Conservation (phyloP, 2,113 vertebrate species). For the Caranx melampygus region DNA sequence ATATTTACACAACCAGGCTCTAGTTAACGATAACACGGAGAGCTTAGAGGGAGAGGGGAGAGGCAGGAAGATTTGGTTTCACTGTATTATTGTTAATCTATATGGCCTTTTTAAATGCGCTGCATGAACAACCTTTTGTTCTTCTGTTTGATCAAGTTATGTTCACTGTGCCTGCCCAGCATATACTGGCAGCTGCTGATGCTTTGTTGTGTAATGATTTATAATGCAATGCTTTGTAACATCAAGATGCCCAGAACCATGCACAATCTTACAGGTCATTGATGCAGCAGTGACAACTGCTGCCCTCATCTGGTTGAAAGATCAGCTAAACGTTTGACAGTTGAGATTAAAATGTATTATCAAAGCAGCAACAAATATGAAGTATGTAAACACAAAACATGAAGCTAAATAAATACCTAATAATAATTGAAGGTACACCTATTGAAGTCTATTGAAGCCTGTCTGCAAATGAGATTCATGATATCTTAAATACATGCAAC, state of each 20-base stretch:
- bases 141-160: constrained; percentile 1
- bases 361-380: background rate
- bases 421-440: background rate
- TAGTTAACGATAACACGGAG: constrained; percentile 3
- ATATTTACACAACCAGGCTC: background rate
- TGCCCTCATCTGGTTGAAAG: constrained; percentile 52
- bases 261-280: background rate
- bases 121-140: background rate
- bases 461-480: background rate
- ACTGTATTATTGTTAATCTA: constrained; percentile 8
- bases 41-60: background rate
- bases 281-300: background rate
- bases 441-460: background rate
- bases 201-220: background rate
- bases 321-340: background rate
- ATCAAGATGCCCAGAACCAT: background rate
- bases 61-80: constrained; percentile 32
- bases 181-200: background rate
- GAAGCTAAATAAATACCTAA: background rate
- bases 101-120: constrained; percentile 1
- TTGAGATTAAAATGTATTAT: background rate
- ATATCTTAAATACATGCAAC: background rate
- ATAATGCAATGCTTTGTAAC: background rate
- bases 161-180: background rate
- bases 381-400: background rate